These are phyloP conservation scores for Siphamia tubifer DNA, from an alignment of 2,113 vertebrate genomes.

Conservation along the genomic window DNA sequence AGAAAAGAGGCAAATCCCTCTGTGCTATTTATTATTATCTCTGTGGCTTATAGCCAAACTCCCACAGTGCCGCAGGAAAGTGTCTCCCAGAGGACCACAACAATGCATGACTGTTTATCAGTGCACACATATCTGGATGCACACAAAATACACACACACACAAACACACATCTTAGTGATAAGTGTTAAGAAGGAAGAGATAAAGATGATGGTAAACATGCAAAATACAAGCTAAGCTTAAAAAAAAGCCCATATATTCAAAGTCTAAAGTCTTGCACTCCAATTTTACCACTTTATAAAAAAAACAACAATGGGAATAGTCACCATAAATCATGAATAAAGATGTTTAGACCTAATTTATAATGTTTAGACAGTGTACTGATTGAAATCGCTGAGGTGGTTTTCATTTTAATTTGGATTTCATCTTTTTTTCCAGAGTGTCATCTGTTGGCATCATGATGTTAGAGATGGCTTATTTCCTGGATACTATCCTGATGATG, in stretches of 20 bases:
- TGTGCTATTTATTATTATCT: constrained; percentile 34
- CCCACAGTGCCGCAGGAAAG: constrained; percentile 52
- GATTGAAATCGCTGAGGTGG: not conserved
- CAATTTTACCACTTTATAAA: not conserved
- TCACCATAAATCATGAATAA: not conserved
- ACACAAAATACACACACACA: not conserved
- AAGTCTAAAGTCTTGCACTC: not conserved
- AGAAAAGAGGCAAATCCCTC: not conserved
- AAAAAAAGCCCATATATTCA: not conserved
- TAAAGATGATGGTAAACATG: not conserved
- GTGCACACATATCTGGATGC: constrained; percentile 2
- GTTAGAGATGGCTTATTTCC: constrained; percentile 78
- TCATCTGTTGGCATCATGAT: constrained; percentile 72
- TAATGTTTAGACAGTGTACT: not conserved
- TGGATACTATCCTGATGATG: constrained; percentile 68
- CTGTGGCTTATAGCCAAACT: constrained; percentile 41
- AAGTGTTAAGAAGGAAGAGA: not conserved
- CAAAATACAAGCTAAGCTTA: not conserved
- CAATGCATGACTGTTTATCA: constrained; percentile 35
- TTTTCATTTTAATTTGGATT: not conserved
- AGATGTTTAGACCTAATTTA: not conserved
- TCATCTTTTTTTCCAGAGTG: constrained; percentile 48
- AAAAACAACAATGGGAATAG: not conserved
- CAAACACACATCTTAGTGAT: not conserved
- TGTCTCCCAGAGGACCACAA: constrained; percentile 37